Base-by-base conservation (phyloP, 2,797 vertebrate genomes). In the Loriculus beryllinus region DNA sequence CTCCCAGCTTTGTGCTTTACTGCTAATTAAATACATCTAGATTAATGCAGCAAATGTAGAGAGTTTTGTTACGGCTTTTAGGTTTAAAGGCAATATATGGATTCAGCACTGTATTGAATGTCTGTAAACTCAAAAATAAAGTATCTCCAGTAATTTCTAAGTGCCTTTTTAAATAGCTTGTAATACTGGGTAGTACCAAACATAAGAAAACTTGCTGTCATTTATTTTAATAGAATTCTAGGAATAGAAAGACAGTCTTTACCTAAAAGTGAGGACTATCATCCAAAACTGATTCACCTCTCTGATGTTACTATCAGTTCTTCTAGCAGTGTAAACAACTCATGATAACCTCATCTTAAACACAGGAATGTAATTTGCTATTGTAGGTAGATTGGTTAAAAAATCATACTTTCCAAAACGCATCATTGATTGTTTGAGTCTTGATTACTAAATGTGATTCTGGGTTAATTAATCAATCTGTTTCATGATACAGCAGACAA, bases 1-100 rank as follows among this genome's bases (percentile, higher is more conserved):
- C 92, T 94, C 93, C 84, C 92, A 83, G 89, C 67, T 72, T 70
- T 4, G 3, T 59, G 82, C 91, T 93, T 95, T 92, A 93, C 87
- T 94, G 77, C 80, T 95, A 93, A 96, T 95, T 93, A 95, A 95
- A 91, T 81, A 56, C 67, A 65, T 82, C 71, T 79, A 96, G 80
- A 76, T 91, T 87, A 83, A 86, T 67, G 85, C 43, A 95, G 92
- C 95, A 95, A 96, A 91, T 26, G 12, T 57, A 70, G 29, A 62
- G 13, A 52, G 70, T 42, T 92, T 86, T 86, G 91, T 93, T 97
- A 88, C 60, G 77, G 63, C 83, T 95, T 79, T 90, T 87, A 92
- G 48, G 79, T 69, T 94, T 96, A 96, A 95, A 93, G 89, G 89
- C 70, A 82, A 69, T 94, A 71, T 89, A 92, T 83, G 62, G 82